phyloP scores from a whole-genome alignment of 2,797 vertebrate genomes.

The Enteromius paludinosus region DNA sequence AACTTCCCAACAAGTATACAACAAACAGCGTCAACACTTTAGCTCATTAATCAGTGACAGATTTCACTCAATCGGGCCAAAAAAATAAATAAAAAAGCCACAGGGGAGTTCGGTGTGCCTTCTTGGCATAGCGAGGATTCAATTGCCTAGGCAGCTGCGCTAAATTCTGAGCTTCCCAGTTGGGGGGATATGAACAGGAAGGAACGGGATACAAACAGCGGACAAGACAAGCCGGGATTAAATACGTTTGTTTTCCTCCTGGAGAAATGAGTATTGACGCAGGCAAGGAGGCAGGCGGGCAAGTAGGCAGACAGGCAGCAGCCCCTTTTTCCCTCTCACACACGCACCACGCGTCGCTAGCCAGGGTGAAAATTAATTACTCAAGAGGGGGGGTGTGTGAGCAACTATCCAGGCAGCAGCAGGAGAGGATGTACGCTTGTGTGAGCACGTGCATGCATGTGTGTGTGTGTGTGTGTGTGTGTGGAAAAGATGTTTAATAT shows the following conservation, averaged over 20 bases:
- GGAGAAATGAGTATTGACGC: slow-evolving; percentile 77
- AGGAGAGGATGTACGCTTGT: slow-evolving; percentile 33
- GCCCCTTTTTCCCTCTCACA: slow-evolving; percentile 52
- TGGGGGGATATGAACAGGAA: slow-evolving; percentile 28
- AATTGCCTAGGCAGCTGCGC: slow-evolving; percentile 23
- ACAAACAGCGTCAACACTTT: slow-evolving; percentile 22
- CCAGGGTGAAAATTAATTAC: slow-evolving; percentile 80
- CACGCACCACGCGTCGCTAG: slow-evolving; percentile 66
- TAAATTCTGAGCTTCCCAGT: slow-evolving; percentile 40
- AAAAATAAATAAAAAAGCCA: neutral
- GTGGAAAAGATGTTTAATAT: slow-evolving; percentile 8
- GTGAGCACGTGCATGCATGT: slow-evolving; percentile 19
- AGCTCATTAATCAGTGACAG: slow-evolving; percentile 32
- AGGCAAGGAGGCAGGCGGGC: slow-evolving; percentile 53
- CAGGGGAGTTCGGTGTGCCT: neutral
- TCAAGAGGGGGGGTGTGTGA: slow-evolving; percentile 64
- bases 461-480: slow-evolving; percentile 4
- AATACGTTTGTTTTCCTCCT: slow-evolving; percentile 79
- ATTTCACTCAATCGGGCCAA: slow-evolving; percentile 14
- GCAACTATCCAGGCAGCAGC: slow-evolving; percentile 30
- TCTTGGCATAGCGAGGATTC: neutral
- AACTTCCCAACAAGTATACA: slow-evolving; percentile 30
- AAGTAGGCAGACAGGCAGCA: slow-evolving; percentile 35
- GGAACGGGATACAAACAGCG: slow-evolving; percentile 27
- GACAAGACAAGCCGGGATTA: slow-evolving; percentile 70